These are phyloP conservation scores for Galerucella nymphaeae DNA, from an alignment of 2,888 invertebrate genomes.

Conservation along the genomic window DNA sequence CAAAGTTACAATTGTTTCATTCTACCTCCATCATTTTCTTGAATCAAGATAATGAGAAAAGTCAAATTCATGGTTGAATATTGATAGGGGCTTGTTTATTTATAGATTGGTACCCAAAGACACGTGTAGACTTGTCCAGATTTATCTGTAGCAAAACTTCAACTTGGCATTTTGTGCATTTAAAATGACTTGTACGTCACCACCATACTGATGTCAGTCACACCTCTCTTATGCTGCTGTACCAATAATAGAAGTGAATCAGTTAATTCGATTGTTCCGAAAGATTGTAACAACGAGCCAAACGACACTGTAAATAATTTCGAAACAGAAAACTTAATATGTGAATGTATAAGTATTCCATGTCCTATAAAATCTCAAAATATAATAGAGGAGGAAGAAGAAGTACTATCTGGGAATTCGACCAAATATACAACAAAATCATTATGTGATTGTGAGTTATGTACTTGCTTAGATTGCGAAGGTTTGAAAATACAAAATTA, in stretches of 20 bases:
- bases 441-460: background rate
- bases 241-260: background rate
- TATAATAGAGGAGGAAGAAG: background rate
- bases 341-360: background rate
- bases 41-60: no score
- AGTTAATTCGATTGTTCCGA: background rate
- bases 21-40: no score
- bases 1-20: no score
- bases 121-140: no score
- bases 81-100: no score
- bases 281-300: background rate
- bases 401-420: background rate
- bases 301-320: background rate
- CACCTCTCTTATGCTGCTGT: background rate
- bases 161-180: background rate
- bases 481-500: background rate
- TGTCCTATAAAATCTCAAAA: background rate
- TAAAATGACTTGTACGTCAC: conserved; percentile 1
- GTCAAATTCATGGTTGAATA: no score
- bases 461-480: background rate
- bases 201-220: background rate
- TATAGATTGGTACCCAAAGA: no score
- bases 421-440: background rate
- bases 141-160: background rate
- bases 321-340: background rate